These are phyloP conservation scores for Tachycineta bicolor DNA, from an alignment of 2,113 vertebrate species.

Conservation along the genomic window DNA sequence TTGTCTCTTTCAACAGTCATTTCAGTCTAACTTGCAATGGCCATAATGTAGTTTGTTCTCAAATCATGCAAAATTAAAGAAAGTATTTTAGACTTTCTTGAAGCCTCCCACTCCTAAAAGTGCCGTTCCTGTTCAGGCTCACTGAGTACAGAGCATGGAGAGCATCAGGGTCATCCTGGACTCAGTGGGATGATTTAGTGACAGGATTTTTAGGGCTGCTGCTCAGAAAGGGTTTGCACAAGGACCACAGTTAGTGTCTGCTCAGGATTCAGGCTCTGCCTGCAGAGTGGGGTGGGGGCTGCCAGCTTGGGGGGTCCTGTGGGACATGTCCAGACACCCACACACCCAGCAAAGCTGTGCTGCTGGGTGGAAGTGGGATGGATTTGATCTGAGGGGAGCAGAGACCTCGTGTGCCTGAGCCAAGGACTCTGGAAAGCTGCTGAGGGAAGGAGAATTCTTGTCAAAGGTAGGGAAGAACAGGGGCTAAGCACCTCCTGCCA, in stretches of 20 bases:
- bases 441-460: background rate
- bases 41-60: background rate
- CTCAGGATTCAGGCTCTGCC: background rate
- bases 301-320: fast-evolving
- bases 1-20: background rate
- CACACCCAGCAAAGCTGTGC: fast-evolving
- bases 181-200: background rate
- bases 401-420: background rate
- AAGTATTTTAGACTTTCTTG: background rate
- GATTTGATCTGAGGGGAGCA: background rate
- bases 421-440: background rate
- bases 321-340: fast-evolving
- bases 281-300: fast-evolving
- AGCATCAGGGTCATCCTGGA: background rate
- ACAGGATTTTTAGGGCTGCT: background rate
- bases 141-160: background rate
- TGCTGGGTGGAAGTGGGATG: fast-evolving
- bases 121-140: background rate
- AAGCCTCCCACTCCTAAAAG: background rate
- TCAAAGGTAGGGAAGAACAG: background rate
- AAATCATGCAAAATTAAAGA: slow-evolving; percentile 30
- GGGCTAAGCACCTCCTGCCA: fast-evolving
- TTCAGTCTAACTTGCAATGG: background rate
- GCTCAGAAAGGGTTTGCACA: background rate
- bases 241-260: background rate